Evolutionary conservation across 2,113 vertebrate species (phyloP).

Genomic region (Syngnathus typhle): DNA sequence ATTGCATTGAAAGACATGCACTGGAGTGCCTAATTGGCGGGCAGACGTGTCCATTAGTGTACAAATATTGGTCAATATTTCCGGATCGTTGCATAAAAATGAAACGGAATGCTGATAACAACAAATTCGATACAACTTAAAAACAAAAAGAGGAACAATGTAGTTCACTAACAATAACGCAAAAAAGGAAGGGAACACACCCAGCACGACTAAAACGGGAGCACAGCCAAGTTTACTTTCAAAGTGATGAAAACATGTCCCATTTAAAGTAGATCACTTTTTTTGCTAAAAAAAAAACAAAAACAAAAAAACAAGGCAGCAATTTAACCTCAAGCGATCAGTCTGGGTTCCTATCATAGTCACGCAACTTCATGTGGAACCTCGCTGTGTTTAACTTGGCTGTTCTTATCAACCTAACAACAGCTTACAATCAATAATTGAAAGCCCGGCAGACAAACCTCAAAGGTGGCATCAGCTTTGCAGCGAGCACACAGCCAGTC

Average conservation of each 20-base stretch:
- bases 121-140: slow-evolving; percentile 5
- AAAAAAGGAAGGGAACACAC: background rate
- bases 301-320: background rate
- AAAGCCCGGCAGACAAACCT: slow-evolving; percentile 72
- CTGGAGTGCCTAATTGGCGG: too few species aligned
- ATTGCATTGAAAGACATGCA: slow-evolving; percentile 7
- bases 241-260: background rate
- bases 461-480: slow-evolving; percentile 81
- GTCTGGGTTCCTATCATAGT: background rate
- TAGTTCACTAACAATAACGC: background rate
- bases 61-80: slow-evolving; percentile 16
- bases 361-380: background rate
- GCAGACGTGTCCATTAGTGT: slow-evolving; percentile 4
- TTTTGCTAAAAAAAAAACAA: background rate
- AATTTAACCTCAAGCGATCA: background rate
- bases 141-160: slow-evolving; percentile 15
- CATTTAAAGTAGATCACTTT: background rate
- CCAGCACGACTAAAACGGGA: slow-evolving; percentile 6
- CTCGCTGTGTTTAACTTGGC: background rate
- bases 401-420: background rate
- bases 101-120: slow-evolving; percentile 5
- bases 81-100: slow-evolving; percentile 22
- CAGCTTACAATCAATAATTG: background rate
- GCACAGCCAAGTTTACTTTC: slow-evolving; percentile 1
- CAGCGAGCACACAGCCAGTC: slow-evolving; percentile 90